phyloP scores from a whole-genome alignment of 1,140 invertebrate genomes.

The Pemphigus obesinymphae region DNA sequence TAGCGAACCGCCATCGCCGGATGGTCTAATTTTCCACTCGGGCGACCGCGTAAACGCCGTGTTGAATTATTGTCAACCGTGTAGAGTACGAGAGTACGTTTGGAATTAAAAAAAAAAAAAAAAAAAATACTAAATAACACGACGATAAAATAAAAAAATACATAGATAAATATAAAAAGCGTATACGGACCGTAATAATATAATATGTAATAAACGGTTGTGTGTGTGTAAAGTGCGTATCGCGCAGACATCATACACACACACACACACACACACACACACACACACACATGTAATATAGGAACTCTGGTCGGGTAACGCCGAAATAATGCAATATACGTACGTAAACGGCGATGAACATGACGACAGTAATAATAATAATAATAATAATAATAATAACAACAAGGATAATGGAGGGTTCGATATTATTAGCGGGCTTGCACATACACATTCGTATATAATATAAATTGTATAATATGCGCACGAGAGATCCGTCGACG shows the following conservation, averaged over 20 bases:
- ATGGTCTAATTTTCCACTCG: constrained; percentile 39
- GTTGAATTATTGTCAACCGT: constrained; percentile 40
- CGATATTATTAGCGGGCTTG: background rate
- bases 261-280: background rate
- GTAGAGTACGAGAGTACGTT: background rate
- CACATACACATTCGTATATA: too few relatives aligned
- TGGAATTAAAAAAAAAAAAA: background rate
- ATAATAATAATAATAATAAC: background rate
- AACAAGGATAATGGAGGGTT: background rate
- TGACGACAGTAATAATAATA: background rate
- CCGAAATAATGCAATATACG: background rate
- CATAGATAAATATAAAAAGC: constrained; percentile 10
- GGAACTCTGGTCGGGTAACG: constrained; percentile 32
- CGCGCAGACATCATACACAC: background rate
- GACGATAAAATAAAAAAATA: background rate
- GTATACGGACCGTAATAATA: constrained; percentile 16
- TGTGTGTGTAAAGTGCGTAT: constrained; percentile 30
- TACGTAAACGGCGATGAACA: background rate
- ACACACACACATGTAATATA: background rate
- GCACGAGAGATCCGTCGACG: background rate
- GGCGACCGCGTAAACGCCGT: constrained; percentile 28
- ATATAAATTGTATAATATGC: background rate
- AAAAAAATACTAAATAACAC: background rate
- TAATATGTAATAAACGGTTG: background rate
- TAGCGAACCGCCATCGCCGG: background rate